Base-by-base conservation (phyloP, 2,888 invertebrate species). In the Drepana falcataria region DNA sequence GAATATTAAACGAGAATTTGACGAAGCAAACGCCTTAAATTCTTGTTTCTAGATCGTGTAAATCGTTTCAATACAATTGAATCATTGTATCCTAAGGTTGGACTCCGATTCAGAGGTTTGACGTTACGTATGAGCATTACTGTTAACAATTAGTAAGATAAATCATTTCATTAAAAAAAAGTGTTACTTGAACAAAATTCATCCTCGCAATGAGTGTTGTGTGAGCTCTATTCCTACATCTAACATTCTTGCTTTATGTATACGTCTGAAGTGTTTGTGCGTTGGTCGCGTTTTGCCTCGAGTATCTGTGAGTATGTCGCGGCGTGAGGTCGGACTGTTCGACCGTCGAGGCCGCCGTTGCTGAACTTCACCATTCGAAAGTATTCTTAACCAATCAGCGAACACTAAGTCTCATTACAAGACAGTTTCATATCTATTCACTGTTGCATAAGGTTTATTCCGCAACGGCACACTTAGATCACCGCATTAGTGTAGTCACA, bases 201-300 rank as follows among this genome's bases (percentile, higher is more conserved):
- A 59, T 63, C 69, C 66, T 68, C 68, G 67, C 72, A 68, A 59
- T 59, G 56, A 71, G 60, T 59, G 71, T 66, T 72, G 72, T 77
- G 73, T 76, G 74, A 59, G 64, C 68, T 64, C 60, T 59, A 54
- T 60, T 63, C 59, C 57, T 68, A 68, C 67, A 72, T 68, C 69
- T 79, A 77, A 79, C 73, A 66, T 75, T 76, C 73, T 70, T 64
- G 78, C 78, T 73, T 77, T 59, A 2, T 40, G 40, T 40, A 3
- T 40, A 3, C 21, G 21, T 21, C 21, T 21, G 21, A 21, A 21
- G 21, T 40, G 40, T 40, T 3, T 44, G 44, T 44, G 44, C 9
- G 65, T 62, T 64, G 60, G 58, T 61, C 60, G 65, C 59, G 55
- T 53, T 56, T 60, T 59, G 37, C 37, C 37, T 37, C 66, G 66